Evolutionary conservation across 2,113 vertebrate species (phyloP).

Genomic region (Philantomba maxwellii): DNA sequence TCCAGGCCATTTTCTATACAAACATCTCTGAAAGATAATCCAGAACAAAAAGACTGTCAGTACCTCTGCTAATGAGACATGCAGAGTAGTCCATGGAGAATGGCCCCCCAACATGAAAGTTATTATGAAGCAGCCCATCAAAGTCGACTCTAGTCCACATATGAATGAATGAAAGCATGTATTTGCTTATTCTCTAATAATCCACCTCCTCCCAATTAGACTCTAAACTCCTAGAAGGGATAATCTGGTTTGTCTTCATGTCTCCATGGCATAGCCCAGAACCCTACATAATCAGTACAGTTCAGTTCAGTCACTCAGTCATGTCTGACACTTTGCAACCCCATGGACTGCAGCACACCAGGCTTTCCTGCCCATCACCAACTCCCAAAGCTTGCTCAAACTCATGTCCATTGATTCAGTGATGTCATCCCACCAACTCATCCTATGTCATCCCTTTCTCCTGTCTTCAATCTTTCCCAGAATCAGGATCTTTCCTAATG

Average conservation of each 20-base stretch:
- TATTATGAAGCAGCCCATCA: background rate
- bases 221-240: background rate
- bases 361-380: background rate
- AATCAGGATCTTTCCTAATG: background rate
- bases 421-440: background rate
- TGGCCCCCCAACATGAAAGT: background rate
- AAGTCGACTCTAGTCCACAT: background rate
- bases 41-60: background rate
- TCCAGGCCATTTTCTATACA: background rate
- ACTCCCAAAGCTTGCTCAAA: background rate
- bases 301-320: background rate
- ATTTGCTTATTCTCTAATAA: background rate
- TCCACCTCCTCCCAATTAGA: background rate
- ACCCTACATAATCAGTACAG: background rate
- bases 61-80: background rate
- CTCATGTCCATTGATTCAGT: background rate
- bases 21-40: background rate
- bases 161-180: background rate
- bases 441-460: background rate
- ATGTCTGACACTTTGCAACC: background rate
- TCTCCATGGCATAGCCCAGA: background rate
- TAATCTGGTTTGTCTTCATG: background rate
- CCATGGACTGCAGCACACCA: background rate
- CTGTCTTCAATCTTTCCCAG: background rate
- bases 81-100: background rate